These are phyloP conservation scores for Chelonus formosanus DNA, from an alignment of 2,888 invertebrate species.

Conservation along the genomic window DNA sequence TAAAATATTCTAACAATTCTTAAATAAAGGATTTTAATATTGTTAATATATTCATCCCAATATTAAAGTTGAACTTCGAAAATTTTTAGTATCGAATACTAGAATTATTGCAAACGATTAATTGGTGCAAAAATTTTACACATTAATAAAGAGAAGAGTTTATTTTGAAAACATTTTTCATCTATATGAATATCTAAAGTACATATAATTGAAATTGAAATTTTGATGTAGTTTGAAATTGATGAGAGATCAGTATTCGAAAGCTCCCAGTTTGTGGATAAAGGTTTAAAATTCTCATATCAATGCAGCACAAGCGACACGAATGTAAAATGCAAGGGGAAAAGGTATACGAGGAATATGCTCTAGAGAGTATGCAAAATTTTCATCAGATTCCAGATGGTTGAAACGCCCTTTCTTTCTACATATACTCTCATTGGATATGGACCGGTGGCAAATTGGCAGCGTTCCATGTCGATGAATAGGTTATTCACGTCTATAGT, in stretches of 20 bases:
- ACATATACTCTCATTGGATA: not conserved
- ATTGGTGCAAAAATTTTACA: too few relatives aligned
- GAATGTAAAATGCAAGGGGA: conserved; percentile 4
- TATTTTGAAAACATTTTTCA: too few relatives aligned
- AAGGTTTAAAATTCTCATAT: conserved; percentile 33
- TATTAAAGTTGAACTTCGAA: too few relatives aligned
- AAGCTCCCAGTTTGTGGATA: conserved; percentile 14
- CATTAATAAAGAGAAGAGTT: too few relatives aligned
- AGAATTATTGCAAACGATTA: too few relatives aligned
- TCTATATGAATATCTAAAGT: too few relatives aligned
- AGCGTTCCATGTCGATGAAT: conserved; percentile 40
- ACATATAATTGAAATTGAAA: too few relatives aligned
- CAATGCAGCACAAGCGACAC: conserved; percentile 28
- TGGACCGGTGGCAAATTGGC: conserved; percentile 37
- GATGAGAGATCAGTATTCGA: not conserved
- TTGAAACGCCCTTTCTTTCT: conserved; percentile 11
- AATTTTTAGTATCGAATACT: too few relatives aligned
- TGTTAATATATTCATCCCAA: too few relatives aligned
- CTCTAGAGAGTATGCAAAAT: conserved; percentile 31
- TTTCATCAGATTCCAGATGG: conserved; percentile 35
- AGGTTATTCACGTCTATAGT: conserved; percentile 29
- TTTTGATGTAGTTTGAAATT: too few relatives aligned
- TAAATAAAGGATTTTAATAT: too few relatives aligned
- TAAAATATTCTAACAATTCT: too few relatives aligned
- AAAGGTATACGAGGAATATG: conserved; percentile 11